Evolutionary conservation across 2,888 invertebrate genomes (phyloP), one percentile per base, ranked within the genome.

Genomic region (Myopa testacea): DNA sequence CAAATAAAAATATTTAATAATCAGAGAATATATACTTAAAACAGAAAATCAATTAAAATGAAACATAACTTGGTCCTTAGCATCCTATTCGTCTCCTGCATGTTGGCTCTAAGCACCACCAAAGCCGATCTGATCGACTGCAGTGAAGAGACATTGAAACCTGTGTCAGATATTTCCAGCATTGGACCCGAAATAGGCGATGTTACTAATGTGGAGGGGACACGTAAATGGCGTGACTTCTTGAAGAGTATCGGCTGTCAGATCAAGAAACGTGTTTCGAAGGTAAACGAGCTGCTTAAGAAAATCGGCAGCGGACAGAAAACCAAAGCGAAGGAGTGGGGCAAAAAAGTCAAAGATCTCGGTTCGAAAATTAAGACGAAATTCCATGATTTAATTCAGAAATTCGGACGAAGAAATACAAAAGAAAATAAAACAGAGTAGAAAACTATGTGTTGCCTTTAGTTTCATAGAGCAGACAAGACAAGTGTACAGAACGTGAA

Each of bases 201-300:
- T 5, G 81, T 80, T 45, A 79, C 79, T 7, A 82, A 81, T 10
- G 82, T 82, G 2, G 88, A 87, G 75, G 14, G 65, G 1, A 26
- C 26, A 37, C 85, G 85, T 68, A 84, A 86, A 37, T 84, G 87
- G n/a, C 81, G 84, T 5, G 82, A 84, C 34, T 84, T 87, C 70
- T 84, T 88, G 45, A 87, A 87, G 77, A 86, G 81, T 63, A 82
- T 87, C 10, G 88, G 87, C 14, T 88, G 88, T 52, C 83, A 84
- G 76, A 83, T 88, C 34, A 86, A 87, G 75, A 84, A 84, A 14
- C 83, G 86, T 0, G 87, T 86, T 10, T 83, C 81, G 58, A 85
- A 86, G 68, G 82, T 87, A 2, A 83, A 84, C 14, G 85, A 86
- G 52, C 85, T 85, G 77, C 86, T 88, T 19, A 86, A 88, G 76